A percentile compares a stretch with the other conserved stretches of the same genome.
Evolutionary conservation across 1,140 invertebrate species (phyloP).

Genomic region (Zaprionus gabonicus): DNA sequence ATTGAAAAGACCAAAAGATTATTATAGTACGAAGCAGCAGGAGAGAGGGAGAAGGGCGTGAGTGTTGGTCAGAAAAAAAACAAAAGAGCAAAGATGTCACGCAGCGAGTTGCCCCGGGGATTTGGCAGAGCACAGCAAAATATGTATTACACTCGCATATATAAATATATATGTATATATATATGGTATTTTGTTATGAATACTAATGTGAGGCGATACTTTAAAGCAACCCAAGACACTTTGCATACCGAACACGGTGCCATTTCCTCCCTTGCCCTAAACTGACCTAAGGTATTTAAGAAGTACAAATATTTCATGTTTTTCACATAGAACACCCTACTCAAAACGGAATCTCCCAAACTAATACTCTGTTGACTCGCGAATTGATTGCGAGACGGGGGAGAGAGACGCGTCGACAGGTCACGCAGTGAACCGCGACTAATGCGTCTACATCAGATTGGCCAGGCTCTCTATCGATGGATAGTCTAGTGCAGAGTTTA

Average conservation of each 20-base stretch:
- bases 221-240: constrained; percentile 30
- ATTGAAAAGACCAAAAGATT: constrained; percentile 64
- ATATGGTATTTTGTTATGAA: constrained; percentile 79
- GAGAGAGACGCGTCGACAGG: constrained; percentile 12
- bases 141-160: constrained; percentile 43
- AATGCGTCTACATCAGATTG: constrained; percentile 68
- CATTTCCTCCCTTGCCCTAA: neutral
- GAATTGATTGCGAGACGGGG: neutral
- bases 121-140: constrained; percentile 58
- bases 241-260: constrained; percentile 21
- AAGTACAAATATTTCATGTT: neutral
- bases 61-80: constrained; percentile 7
- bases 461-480: neutral
- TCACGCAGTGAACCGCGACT: constrained; percentile 44
- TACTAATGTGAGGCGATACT: constrained; percentile 60
- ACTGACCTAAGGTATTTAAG: neutral
- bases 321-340: neutral
- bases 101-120: constrained; percentile 70
- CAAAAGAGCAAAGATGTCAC: constrained; percentile 66
- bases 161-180: constrained; percentile 17
- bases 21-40: constrained; percentile 45
- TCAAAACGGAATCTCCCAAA: neutral
- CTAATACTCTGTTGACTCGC: neutral
- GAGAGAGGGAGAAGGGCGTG: neutral
- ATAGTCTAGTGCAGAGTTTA: neutral